Conservation (phyloP, 2,797 vertebrate species). For the Fundulus diaphanus region DNA sequence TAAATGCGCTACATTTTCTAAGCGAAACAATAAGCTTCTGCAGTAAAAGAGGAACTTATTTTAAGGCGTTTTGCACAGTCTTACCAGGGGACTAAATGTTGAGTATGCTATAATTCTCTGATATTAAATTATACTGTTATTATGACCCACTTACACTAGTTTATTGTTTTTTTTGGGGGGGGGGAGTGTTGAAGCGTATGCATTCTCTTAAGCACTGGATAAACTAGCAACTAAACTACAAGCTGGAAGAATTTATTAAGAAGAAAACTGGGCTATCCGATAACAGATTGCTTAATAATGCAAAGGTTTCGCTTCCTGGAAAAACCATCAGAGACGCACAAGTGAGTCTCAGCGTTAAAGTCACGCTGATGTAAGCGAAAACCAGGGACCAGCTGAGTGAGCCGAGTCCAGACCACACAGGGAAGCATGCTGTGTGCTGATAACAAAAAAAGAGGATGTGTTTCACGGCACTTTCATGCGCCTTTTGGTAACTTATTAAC, state of each 20-base stretch:
- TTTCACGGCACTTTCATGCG: constrained; percentile 5
- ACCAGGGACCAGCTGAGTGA: constrained; percentile 1
- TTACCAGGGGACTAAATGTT: background rate
- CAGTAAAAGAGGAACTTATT: background rate
- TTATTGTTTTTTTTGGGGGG: too few relatives aligned
- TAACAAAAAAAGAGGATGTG: constrained; percentile 16
- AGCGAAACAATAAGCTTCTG: background rate
- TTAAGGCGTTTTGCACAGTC: too few relatives aligned
- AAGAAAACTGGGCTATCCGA: constrained; percentile 16
- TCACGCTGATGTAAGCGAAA: constrained; percentile 48
- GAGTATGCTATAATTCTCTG: background rate
- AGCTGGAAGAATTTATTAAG: background rate
- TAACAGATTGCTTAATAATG: constrained; percentile 48
- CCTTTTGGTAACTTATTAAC: background rate
- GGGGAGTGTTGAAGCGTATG: too few relatives aligned
- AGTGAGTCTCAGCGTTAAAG: constrained; percentile 9
- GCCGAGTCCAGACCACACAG: constrained; percentile 13
- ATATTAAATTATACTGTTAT: too few relatives aligned
- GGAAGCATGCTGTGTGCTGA: background rate
- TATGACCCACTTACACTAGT: too few relatives aligned
- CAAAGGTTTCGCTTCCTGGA: constrained; percentile 30
- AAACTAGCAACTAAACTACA: background rate
- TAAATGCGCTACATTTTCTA: background rate
- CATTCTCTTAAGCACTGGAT: background rate
- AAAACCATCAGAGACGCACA: constrained; percentile 28